Percentiles rank a stretch among this genome's conserved stretches.
These are phyloP conservation scores for Sander vitreus DNA, from an alignment of 2,113 vertebrate species.

Conservation along the genomic window DNA sequence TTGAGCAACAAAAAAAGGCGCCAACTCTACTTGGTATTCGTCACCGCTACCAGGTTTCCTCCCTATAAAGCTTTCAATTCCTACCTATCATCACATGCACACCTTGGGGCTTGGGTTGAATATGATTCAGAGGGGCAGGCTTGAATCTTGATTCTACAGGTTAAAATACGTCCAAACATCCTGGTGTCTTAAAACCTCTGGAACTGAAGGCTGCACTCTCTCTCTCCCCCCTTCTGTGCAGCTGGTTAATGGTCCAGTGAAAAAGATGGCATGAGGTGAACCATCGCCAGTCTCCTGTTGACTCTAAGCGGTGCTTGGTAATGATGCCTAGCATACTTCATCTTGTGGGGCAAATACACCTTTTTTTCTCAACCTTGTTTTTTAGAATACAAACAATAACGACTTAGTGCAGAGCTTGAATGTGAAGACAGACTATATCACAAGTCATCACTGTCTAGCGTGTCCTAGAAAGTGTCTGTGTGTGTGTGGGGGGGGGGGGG, in stretches of 20 bases:
- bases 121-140: conserved; percentile 46
- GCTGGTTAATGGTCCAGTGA: conserved; percentile 77
- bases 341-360: conserved; percentile 60
- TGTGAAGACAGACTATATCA: conserved; percentile 5
- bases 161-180: conserved; percentile 53
- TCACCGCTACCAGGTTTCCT: conserved; percentile 18
- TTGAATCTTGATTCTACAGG: conserved; percentile 63
- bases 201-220: conserved; percentile 40
- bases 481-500: not conserved
- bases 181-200: conserved; percentile 47
- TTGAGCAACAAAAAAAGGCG: not conserved
- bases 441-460: conserved; percentile 14
- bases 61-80: conserved; percentile 61
- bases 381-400: conserved; percentile 2
- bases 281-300: conserved; percentile 76
- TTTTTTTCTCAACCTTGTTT: conserved; percentile 28
- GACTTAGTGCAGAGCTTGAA: conserved; percentile 4
- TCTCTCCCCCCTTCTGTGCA: conserved; percentile 15
- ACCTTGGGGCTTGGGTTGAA: conserved; percentile 52
- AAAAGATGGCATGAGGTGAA: conserved; percentile 72
- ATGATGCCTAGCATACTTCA: conserved; percentile 74
- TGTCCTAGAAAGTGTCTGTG: conserved; percentile 51
- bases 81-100: conserved; percentile 50
- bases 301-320: conserved; percentile 70
- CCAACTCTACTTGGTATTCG: conserved; percentile 61